phyloP scores from a whole-genome alignment of 2,113 vertebrate species.

The Deroptyus accipitrinus region DNA sequence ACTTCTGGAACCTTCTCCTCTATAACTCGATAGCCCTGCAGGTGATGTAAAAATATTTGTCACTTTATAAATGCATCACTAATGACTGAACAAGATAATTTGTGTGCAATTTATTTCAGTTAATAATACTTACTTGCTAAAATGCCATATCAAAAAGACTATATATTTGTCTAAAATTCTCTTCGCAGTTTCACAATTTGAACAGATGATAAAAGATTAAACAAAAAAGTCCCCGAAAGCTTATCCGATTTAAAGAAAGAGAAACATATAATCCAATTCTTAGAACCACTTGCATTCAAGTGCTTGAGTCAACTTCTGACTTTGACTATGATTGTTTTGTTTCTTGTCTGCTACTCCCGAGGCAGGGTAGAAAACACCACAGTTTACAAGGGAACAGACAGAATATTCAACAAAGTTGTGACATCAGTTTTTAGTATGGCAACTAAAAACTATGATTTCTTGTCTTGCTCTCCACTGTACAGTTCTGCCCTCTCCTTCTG shows the following conservation, averaged over 20 bases:
- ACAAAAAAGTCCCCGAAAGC: background rate
- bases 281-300: background rate
- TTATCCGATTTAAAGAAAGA: background rate
- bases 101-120: background rate
- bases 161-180: background rate
- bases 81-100: background rate
- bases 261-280: background rate
- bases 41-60: background rate
- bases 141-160: background rate
- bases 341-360: background rate
- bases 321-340: background rate
- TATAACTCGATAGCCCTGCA: constrained; percentile 94
- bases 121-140: background rate
- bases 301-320: background rate
- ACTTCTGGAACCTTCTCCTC: constrained; percentile 87
- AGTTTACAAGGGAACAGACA: background rate
- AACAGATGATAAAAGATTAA: background rate
- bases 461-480: background rate
- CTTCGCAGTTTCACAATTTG: background rate
- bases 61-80: background rate
- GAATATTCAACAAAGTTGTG: background rate
- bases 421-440: background rate
- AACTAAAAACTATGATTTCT: background rate
- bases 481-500: background rate
- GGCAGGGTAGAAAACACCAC: fast-evolving